phyloP scores from a whole-genome alignment of 2,113 vertebrate genomes.

The Cryptoleucopteryx plumbea region DNA sequence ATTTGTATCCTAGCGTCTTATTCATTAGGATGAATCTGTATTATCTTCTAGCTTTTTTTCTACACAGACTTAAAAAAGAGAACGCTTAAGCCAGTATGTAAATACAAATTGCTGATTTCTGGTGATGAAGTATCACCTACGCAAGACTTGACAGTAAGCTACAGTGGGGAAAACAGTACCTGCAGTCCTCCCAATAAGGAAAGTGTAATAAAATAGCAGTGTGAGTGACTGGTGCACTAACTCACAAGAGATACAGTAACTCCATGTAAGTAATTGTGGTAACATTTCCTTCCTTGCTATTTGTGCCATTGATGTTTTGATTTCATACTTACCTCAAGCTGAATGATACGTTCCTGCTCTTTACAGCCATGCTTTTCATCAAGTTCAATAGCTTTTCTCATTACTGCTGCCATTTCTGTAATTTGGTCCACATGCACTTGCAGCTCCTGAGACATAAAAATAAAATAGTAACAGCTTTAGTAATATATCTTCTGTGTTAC shows the following conservation, averaged over 20 bases:
- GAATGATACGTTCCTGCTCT: constrained; percentile 91
- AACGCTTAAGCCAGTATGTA: not conserved
- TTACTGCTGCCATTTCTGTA: constrained; percentile 96
- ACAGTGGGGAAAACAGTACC: not conserved
- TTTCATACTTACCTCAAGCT: constrained; percentile 82
- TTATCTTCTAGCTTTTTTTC: not conserved
- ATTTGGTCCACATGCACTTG: constrained; percentile 95
- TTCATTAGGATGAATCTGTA: not conserved
- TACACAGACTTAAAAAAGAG: not conserved
- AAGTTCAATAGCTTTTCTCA: constrained; percentile 94
- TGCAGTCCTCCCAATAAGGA: not conserved
- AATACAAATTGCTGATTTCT: not conserved
- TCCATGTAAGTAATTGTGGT: not conserved
- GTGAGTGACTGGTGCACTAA: not conserved
- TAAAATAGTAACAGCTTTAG: not conserved
- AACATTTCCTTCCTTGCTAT: not conserved
- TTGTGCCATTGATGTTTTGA: not conserved
- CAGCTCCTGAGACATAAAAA: constrained; percentile 79
- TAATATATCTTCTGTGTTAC: not conserved
- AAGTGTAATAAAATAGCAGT: not conserved
- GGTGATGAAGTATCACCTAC: not conserved
- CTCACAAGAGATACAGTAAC: not conserved
- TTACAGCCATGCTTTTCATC: constrained; percentile 87
- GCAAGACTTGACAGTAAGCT: not conserved
- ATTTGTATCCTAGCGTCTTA: not conserved